Conservation (phyloP, 2,797 vertebrate species). For the Echiichthys vipera region DNA sequence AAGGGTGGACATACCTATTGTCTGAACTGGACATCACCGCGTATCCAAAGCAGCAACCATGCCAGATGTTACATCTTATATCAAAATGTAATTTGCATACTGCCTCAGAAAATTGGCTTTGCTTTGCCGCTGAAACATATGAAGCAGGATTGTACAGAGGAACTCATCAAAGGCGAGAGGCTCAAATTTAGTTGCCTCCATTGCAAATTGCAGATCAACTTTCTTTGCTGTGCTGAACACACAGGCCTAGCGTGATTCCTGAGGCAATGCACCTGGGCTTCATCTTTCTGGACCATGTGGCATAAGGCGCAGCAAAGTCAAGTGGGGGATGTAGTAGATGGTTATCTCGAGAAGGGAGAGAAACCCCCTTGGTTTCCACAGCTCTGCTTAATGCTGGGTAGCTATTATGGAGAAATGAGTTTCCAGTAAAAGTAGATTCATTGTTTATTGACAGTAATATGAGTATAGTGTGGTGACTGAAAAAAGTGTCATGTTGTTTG, state of each 20-base stretch:
- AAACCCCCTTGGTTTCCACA: constrained; percentile 70
- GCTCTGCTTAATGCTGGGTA: constrained; percentile 60
- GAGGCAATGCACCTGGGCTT: constrained; percentile 87
- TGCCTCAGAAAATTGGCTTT: constrained; percentile 60
- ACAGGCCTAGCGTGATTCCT: constrained; percentile 73
- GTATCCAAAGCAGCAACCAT: constrained; percentile 44
- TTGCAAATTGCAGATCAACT: constrained; percentile 84
- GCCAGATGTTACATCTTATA: constrained; percentile 75
- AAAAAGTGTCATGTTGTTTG: constrained; percentile 52
- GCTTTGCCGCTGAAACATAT: constrained; percentile 66
- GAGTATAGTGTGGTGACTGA: constrained; percentile 56
- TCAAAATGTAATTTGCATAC: constrained; percentile 75
- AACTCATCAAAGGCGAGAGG: constrained; percentile 72
- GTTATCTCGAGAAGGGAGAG: constrained; percentile 72
- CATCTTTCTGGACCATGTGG: constrained; percentile 81
- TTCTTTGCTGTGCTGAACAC: constrained; percentile 77
- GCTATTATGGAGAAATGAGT: constrained; percentile 57
- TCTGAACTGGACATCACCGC: constrained; percentile 30
- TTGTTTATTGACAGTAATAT: constrained; percentile 62
- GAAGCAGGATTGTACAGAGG: constrained; percentile 56
- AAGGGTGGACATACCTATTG: neutral
- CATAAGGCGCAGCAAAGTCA: constrained; percentile 76
- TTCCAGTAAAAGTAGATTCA: constrained; percentile 63
- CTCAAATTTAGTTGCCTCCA: constrained; percentile 77
- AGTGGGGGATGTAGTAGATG: constrained; percentile 76